Percentiles rank a stretch among this genome's conserved stretches.
These are phyloP conservation scores for Drosophila bocki DNA, from an alignment of 1,140 invertebrate genomes.

Conservation along the genomic window DNA sequence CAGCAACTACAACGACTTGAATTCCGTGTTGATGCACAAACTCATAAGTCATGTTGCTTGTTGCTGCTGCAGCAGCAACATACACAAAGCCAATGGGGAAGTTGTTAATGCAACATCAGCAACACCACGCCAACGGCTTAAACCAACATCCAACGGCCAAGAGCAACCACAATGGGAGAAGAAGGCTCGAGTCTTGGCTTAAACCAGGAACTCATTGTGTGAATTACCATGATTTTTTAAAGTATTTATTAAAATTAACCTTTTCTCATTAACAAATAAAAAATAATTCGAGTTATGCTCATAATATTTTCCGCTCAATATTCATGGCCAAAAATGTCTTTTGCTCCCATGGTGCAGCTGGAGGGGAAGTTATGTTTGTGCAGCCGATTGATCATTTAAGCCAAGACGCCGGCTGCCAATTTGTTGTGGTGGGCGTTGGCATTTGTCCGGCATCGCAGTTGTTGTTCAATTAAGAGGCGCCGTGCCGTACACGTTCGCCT, in stretches of 20 bases:
- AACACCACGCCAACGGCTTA: conserved; percentile 22
- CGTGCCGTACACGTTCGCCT: conserved; percentile 53
- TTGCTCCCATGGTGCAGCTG: not conserved
- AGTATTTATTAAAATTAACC: not conserved
- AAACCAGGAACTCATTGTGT: not conserved
- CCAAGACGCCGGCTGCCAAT: conserved; percentile 69
- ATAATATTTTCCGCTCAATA: not conserved
- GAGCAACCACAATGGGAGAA: conserved; percentile 7
- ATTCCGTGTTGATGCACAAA: conserved; percentile 79
- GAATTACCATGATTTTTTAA: not conserved
- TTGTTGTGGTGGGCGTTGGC: conserved; percentile 77
- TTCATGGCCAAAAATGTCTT: not conserved
- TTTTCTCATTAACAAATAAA: not conserved
- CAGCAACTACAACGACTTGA: conserved; percentile 45
- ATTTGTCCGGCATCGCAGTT: conserved; percentile 51
- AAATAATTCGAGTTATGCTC: not conserved
- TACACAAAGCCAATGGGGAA: conserved; percentile 68
- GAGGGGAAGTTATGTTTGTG: conserved; percentile 60
- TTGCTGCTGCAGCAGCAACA: conserved; percentile 48
- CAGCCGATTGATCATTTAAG: conserved; percentile 81
- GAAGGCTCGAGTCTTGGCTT: not conserved
- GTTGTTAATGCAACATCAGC: conserved; percentile 74
- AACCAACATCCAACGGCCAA: conserved; percentile 1
- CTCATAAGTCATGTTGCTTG: conserved; percentile 75
- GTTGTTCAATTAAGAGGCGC: conserved; percentile 71